A percentile compares a stretch with the other conserved stretches of the same genome.
phyloP scores from a whole-genome alignment of 2,888 invertebrate genomes.

The Sipha maydis region DNA sequence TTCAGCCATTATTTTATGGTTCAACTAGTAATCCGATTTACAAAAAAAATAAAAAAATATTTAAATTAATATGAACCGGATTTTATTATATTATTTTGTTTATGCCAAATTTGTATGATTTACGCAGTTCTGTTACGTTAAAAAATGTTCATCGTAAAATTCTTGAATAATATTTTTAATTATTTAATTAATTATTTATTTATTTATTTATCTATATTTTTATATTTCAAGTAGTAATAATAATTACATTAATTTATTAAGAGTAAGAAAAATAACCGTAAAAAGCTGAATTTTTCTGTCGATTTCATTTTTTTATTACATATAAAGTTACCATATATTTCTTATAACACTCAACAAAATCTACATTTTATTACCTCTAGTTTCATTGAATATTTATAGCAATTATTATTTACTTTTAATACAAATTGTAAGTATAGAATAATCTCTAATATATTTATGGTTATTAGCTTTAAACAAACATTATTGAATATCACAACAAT shows the following conservation, averaged over 20 bases:
- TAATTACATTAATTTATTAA: background rate
- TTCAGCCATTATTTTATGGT: background rate
- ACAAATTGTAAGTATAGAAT: background rate
- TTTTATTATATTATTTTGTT: background rate
- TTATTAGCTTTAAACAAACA: background rate
- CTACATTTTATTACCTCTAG: background rate
- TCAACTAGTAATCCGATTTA: background rate
- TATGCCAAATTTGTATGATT: background rate
- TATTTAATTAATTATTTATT: too few species aligned
- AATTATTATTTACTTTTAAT: background rate
- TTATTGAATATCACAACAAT: constrained; percentile 26
- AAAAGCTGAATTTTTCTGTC: background rate
- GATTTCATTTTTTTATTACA: too few species aligned
- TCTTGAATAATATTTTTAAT: background rate
- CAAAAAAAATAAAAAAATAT: background rate
- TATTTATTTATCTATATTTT: too few species aligned
- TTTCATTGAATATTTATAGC: background rate
- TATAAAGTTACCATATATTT: too few species aligned
- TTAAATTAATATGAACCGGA: background rate
- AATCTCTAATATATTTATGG: background rate
- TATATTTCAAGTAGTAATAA: background rate
- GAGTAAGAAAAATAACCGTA: background rate
- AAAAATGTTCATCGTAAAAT: too few species aligned
- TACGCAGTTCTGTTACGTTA: background rate
- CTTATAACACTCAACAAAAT: too few species aligned